A percentile compares a stretch with the other conserved stretches of the same genome.
phyloP scores from a whole-genome alignment of 2,888 invertebrate genomes.

The Cordylochernes scorpioides region DNA sequence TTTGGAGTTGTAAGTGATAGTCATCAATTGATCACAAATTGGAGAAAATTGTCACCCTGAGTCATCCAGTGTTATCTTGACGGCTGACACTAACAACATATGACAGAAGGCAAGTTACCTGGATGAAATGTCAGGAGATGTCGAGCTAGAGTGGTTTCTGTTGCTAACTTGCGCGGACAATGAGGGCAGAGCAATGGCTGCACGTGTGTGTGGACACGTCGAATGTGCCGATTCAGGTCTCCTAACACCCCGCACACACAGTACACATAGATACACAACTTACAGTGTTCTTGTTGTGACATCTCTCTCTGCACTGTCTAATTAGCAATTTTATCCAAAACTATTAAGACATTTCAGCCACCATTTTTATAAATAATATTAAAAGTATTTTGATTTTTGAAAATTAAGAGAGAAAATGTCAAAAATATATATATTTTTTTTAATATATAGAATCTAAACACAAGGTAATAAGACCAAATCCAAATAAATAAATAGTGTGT shows the following conservation, averaged over 20 bases:
- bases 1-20: no score
- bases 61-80: no score
- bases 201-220: conserved; percentile 16
- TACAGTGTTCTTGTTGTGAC: no score
- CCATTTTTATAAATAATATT: neutral
- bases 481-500: no score
- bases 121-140: conserved; percentile 18
- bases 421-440: neutral
- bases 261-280: neutral
- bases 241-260: conserved; percentile 12
- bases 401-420: neutral
- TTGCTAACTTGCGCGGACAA: conserved; percentile 18
- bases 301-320: no score
- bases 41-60: no score
- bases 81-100: no score
- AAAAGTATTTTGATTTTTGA: neutral
- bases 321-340: no score
- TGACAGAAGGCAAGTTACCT: conserved; percentile 16
- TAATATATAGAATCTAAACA: neutral
- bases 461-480: no score
- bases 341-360: neutral
- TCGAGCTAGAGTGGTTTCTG: conserved; percentile 18
- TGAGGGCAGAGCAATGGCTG: conserved; percentile 17
- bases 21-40: no score
- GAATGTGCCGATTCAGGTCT: conserved; percentile 18